Conservation (phyloP, 2,797 vertebrate species). For the Eremophila alpestris region DNA sequence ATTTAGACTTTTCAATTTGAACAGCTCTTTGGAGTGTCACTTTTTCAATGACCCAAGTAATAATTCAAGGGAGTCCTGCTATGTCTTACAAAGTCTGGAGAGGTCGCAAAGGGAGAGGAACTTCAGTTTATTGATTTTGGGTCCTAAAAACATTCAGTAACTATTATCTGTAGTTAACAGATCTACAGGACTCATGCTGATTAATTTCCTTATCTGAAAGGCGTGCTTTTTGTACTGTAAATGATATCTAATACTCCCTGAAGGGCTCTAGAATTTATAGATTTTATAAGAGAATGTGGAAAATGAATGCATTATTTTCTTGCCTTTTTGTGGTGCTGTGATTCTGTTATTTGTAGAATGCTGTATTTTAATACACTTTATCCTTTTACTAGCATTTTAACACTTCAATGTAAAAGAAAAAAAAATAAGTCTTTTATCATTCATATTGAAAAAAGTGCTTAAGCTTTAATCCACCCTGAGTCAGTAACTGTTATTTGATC, state of each 20-base stretch:
- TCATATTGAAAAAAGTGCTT: background rate
- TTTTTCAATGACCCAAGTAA: background rate
- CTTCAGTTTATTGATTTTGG: background rate
- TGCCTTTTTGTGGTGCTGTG: background rate
- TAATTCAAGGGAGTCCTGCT: background rate
- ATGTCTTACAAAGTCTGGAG: background rate
- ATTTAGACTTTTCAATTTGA: background rate
- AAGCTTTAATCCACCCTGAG: constrained; percentile 22
- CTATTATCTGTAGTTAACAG: constrained; percentile 24
- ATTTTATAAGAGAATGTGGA: constrained; percentile 31
- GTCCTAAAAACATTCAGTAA: background rate
- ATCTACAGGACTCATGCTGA: background rate
- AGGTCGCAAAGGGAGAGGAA: background rate
- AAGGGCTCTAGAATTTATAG: background rate
- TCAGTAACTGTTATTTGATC: constrained; percentile 38
- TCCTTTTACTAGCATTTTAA: constrained; percentile 38
- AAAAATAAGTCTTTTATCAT: background rate
- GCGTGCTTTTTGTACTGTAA: background rate
- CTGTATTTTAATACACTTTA: constrained; percentile 49
- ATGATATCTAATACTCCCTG: background rate
- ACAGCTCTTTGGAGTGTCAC: background rate
- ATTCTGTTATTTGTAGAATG: constrained; percentile 20
- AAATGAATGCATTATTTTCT: constrained; percentile 35
- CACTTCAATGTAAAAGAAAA: background rate
- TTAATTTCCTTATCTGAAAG: constrained; percentile 44